A percentile compares a stretch with the other conserved stretches of the same genome.
phyloP scores from a whole-genome alignment of 2,797 vertebrate genomes.

The Petrocephalus schoutedeni region DNA sequence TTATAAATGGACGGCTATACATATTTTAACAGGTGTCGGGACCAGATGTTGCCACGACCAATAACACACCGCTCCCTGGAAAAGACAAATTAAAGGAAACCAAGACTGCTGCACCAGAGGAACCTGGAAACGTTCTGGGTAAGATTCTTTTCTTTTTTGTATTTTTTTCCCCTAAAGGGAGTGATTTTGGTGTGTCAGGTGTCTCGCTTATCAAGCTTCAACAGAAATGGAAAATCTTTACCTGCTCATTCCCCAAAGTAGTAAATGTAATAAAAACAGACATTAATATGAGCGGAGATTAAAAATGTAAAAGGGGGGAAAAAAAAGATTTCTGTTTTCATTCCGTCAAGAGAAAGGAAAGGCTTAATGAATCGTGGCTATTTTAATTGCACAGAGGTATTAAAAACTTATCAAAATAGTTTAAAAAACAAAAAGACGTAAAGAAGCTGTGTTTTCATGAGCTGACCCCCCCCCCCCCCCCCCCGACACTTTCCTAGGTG shows the following conservation, averaged over 20 bases:
- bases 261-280: background rate
- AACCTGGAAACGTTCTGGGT: conserved; percentile 81
- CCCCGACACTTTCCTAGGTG: conserved; percentile 63
- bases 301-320: conserved; percentile 1
- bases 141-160: conserved; percentile 34
- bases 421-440: background rate
- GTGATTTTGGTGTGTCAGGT: conserved; percentile 2
- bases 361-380: background rate
- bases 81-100: conserved; percentile 82
- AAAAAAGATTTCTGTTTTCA: background rate
- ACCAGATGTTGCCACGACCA: conserved; percentile 83
- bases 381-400: conserved; percentile 4
- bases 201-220: background rate
- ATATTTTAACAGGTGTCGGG: conserved; percentile 78
- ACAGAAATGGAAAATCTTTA: background rate
- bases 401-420: background rate
- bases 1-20: conserved; percentile 20
- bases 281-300: conserved; percentile 3
- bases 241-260: background rate
- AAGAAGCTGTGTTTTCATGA: background rate
- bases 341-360: background rate
- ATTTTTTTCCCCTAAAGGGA: conserved; percentile 13
- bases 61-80: conserved; percentile 76
- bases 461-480: background rate
- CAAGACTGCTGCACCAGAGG: conserved; percentile 69